Conservation (phyloP, 2,888 invertebrate species). For the Agrotis clavis region DNA sequence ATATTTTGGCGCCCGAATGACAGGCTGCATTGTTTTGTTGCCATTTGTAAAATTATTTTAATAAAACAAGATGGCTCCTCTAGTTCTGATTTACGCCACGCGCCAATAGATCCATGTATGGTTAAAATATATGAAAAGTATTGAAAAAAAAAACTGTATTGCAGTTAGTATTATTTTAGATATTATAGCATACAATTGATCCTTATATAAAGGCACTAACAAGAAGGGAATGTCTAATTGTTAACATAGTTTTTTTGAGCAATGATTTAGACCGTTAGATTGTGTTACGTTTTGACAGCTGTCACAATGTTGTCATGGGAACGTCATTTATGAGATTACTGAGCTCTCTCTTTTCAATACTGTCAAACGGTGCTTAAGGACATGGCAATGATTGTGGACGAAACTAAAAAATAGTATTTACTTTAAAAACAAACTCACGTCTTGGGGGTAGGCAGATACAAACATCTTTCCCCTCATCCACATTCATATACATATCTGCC, state of each 20-base stretch:
- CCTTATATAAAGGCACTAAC: conserved; percentile 44
- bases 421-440: too few species aligned
- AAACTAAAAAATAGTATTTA: too few species aligned
- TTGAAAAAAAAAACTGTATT: not conserved
- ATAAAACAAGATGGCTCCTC: not conserved
- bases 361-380: too few species aligned
- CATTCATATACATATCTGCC: too few species aligned
- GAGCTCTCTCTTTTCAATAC: too few species aligned
- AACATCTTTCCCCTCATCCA: too few species aligned
- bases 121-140: not conserved
- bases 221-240: conserved; percentile 29
- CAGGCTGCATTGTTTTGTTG: not conserved
- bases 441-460: too few species aligned
- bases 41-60: not conserved
- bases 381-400: too few species aligned
- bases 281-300: not conserved
- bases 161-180: conserved; percentile 10
- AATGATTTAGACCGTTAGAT: not conserved
- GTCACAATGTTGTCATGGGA: not conserved
- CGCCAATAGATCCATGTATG: not conserved
- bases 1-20: not conserved
- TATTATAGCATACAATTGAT: conserved; percentile 34
- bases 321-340: too few species aligned
- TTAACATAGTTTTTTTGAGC: not conserved
- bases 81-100: not conserved